These are phyloP conservation scores for Panagrolaimus sp. DNA, from an alignment of 1,140 invertebrate species.

Conservation along the genomic window DNA sequence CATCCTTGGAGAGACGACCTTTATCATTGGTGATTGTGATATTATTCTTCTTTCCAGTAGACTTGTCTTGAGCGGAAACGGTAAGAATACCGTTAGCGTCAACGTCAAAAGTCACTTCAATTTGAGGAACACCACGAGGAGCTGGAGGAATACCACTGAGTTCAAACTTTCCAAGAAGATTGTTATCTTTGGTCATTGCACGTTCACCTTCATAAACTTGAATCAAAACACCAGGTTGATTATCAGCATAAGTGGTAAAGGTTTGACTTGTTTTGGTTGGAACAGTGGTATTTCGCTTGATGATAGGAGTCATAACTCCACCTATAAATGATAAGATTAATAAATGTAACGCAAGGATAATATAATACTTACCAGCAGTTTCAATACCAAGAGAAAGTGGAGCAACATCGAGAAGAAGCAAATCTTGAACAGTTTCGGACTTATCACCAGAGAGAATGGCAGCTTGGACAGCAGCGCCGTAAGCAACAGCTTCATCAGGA, in stretches of 20 bases:
- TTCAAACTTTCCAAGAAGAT: conserved; percentile 66
- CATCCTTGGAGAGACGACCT: conserved; percentile 87
- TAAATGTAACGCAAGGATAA: conserved; percentile 88
- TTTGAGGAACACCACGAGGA: conserved; percentile 66
- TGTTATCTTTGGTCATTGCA: conserved; percentile 68
- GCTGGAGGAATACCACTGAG: conserved; percentile 66
- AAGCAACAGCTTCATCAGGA: conserved; percentile 63
- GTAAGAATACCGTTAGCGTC: conserved; percentile 65
- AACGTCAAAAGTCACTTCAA: conserved; percentile 69
- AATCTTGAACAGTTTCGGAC: conserved; percentile 82
- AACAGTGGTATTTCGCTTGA: conserved; percentile 83
- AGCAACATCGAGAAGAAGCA: conserved; percentile 85
- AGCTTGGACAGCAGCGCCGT: conserved; percentile 64
- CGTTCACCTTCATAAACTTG: conserved; percentile 71
- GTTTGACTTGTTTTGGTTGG: conserved; percentile 91
- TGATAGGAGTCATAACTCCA: conserved; percentile 80
- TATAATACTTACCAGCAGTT: conserved; percentile 75
- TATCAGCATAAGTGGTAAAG: conserved; percentile 94
- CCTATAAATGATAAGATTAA: conserved; percentile 65
- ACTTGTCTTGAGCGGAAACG: conserved; percentile 65
- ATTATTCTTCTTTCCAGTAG: conserved; percentile 90
- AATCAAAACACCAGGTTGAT: conserved; percentile 86
- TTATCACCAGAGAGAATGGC: conserved; percentile 85
- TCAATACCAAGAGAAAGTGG: conserved; percentile 92
- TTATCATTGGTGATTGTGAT: conserved; percentile 89